Evolutionary conservation across 2,113 vertebrate genomes (phyloP).

Genomic region (Fregata magnificens): DNA sequence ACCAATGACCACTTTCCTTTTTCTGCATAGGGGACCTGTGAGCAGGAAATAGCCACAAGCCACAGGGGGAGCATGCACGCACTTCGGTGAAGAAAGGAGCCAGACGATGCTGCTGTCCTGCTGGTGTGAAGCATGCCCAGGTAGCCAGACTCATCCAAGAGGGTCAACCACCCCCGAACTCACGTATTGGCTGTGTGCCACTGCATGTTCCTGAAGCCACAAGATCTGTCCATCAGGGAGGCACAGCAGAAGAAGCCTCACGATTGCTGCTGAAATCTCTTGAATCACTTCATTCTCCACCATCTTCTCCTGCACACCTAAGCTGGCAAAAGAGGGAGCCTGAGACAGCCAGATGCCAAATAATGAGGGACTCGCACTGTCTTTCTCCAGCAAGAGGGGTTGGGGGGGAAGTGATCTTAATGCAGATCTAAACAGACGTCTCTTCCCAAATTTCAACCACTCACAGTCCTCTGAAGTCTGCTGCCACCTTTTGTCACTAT

Average conservation of each 20-base stretch:
- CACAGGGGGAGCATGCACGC: background rate
- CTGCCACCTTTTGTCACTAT: background rate
- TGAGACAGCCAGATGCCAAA: background rate
- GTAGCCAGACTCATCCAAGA: background rate
- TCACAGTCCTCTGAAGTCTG: background rate
- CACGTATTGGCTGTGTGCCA: no score
- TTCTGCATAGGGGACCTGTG: background rate
- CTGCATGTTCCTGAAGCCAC: background rate
- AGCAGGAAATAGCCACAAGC: background rate
- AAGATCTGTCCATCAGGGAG: background rate
- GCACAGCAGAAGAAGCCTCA: background rate
- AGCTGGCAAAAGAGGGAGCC: background rate
- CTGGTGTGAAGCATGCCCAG: background rate
- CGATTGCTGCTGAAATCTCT: background rate
- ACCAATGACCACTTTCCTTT: background rate
- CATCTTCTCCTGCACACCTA: background rate
- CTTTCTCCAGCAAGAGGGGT: background rate
- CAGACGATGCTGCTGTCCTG: background rate
- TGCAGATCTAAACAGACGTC: background rate
- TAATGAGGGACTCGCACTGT: background rate
- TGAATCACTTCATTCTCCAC: background rate
- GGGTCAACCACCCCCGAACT: background rate
- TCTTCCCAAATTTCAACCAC: background rate
- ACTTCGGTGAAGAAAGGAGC: background rate
- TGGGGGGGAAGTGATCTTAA: background rate